phyloP scores from a whole-genome alignment of 2,888 invertebrate species.

The Lithophane semibrunnea region DNA sequence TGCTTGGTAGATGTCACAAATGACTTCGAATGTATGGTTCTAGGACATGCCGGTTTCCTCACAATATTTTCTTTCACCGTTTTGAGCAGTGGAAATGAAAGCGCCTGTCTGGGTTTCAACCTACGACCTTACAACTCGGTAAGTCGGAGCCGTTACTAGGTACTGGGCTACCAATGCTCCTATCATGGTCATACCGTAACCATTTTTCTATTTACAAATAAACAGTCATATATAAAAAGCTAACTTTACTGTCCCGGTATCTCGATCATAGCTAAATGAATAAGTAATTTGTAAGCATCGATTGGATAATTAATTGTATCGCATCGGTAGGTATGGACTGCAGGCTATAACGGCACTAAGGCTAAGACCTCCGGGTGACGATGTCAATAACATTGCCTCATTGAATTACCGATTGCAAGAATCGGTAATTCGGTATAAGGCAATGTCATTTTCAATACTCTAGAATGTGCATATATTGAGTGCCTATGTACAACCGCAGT shows the following conservation, averaged over 20 bases:
- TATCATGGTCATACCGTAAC: background rate
- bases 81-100: no score
- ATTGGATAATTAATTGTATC: constrained; percentile 30
- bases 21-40: no score
- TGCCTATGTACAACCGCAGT: no score
- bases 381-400: constrained; percentile 44
- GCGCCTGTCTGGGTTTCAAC: no score
- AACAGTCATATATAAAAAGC: background rate
- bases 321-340: constrained; percentile 13
- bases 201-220: background rate
- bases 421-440: constrained; percentile 22
- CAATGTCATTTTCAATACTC: constrained; percentile 11
- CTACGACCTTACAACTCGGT: no score
- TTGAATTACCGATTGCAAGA: no score
- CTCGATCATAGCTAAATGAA: constrained; percentile 9
- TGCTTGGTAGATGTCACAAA: no score
- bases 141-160: no score
- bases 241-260: background rate
- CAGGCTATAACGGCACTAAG: background rate
- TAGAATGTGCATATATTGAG: constrained; percentile 9
- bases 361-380: constrained; percentile 20
- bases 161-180: no score
- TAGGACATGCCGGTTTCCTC: no score
- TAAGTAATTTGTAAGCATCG: constrained; percentile 22
- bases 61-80: no score